These are phyloP conservation scores for Cheilosia variabilis DNA, from an alignment of 2,888 invertebrate species.

Conservation along the genomic window DNA sequence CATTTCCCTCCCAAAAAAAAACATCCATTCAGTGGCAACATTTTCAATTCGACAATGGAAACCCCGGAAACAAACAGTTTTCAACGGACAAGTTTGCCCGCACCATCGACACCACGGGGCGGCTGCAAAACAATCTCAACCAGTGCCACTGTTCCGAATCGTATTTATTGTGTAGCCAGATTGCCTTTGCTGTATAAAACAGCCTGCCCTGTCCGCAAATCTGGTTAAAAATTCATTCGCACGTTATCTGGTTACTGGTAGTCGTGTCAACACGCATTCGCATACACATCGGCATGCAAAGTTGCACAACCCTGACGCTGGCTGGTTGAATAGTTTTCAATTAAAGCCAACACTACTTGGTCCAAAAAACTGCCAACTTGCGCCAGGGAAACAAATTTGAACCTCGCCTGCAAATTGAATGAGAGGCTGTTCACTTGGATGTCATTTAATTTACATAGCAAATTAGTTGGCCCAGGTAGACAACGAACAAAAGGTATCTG, in stretches of 20 bases:
- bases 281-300: not conserved
- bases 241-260: constrained; percentile 20
- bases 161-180: not conserved
- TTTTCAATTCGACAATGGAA: constrained; percentile 45
- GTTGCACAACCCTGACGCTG: not conserved
- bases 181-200: constrained; percentile 4
- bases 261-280: not conserved
- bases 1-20: not conserved
- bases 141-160: constrained; percentile 13
- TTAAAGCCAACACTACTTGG: constrained; percentile 62
- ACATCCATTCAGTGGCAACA: constrained; percentile 2
- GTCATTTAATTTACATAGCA: constrained; percentile 82
- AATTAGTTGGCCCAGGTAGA: constrained; percentile 80
- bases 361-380: constrained; percentile 39
- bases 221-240: constrained; percentile 52
- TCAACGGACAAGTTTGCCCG: not conserved
- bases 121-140: constrained; percentile 13
- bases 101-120: not conserved
- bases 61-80: constrained; percentile 37
- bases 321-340: constrained; percentile 63
- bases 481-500: constrained; percentile 35
- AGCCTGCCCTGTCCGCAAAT: constrained; percentile 25
- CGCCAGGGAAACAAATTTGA: constrained; percentile 29
- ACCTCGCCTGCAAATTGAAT: constrained; percentile 58
- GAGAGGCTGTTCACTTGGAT: constrained; percentile 80